Percentiles rank a stretch among this genome's conserved stretches.
phyloP scores from a whole-genome alignment of 2,113 vertebrate species.

The Tauraco erythrolophus region DNA sequence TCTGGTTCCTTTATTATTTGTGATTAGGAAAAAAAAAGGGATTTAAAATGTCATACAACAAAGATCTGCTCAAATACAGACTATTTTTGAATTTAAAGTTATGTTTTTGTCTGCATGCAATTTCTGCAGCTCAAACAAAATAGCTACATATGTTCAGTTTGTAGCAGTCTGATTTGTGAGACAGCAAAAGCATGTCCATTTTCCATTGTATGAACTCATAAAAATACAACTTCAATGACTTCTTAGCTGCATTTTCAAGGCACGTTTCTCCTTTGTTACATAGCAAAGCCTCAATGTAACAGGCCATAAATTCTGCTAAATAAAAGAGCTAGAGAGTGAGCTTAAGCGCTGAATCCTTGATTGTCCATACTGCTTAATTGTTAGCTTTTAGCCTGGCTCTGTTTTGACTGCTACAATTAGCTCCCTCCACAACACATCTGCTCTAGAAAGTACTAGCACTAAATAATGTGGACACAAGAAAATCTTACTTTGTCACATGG shows the following conservation, averaged over 20 bases:
- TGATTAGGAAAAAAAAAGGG: background rate
- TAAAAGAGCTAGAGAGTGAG: conserved; percentile 42
- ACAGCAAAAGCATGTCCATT: background rate
- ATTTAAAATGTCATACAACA: background rate
- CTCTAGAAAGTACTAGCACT: conserved; percentile 41
- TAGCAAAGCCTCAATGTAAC: conserved; percentile 29
- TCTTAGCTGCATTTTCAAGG: conserved; percentile 49
- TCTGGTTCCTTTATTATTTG: background rate
- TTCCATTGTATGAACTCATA: conserved; percentile 8
- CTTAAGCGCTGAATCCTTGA: conserved; percentile 40
- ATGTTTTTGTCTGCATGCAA: background rate
- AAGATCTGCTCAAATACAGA: background rate
- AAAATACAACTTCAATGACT: conserved; percentile 44
- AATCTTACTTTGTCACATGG: background rate
- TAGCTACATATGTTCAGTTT: conserved; percentile 2
- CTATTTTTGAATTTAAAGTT: background rate
- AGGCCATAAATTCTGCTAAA: conserved; percentile 58
- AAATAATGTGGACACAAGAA: conserved; percentile 45
- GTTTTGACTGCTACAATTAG: conserved; percentile 59
- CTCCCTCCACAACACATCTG: conserved; percentile 54
- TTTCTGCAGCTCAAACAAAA: conserved; percentile 3
- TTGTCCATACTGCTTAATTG: conserved; percentile 51
- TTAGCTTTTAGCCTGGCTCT: conserved; percentile 54
- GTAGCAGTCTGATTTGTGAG: conserved; percentile 3
- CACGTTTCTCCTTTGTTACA: conserved; percentile 42